Base-by-base conservation (phyloP, 2,797 vertebrate genomes). In the Lates japonicus region DNA sequence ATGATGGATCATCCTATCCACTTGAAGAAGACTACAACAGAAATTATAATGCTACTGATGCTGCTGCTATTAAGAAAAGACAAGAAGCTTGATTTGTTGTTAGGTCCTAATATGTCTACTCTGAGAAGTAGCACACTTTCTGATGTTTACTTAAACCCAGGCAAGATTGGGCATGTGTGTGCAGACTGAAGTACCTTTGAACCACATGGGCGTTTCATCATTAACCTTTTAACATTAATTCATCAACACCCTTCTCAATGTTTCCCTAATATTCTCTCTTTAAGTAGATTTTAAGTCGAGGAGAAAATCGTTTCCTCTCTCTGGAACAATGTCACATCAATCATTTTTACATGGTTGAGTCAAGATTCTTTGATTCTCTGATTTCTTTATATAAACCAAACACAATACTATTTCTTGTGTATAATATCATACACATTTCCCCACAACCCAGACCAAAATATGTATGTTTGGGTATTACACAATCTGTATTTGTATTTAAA, bases 221-320 rank as follows among this genome's bases (percentile, higher is more conserved):
- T 66, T 65, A 39, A 60, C 35, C 55, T n/a, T 57, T 42, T n/a
- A 60, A 68, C 58, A 55, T 29, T 20, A 35, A 35, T 54, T 41
- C 19, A 52, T 61, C n/a, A 39, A 39, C 8, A 29, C 10, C 14
- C 9, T 57, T 55, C 35, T 2, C 19, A 54, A n/a, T 2, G 12
- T 39, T 46, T n/a, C n/a, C 20, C 11, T 35, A 4, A 54, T 48
- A 48, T 46, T 17, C 1, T 31, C n/a, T n/a, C 29, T 31, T 42
- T 17, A 54, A 46, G 41, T 31, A 35, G 20, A 35, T 59, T 54
- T 42, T 37, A 9, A 35, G 41, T 57, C 19, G 10, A 39, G 39
- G 2, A 65, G 29, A 49, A 29, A 11, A 37, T 12, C 59, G 59
- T 29, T 54, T 22, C n/a, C n/a, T n/a, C 25, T 22, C 29, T 11